Evolutionary conservation across 2,797 vertebrate species (phyloP).

Genomic region (Ctenopoma kingsleyae): DNA sequence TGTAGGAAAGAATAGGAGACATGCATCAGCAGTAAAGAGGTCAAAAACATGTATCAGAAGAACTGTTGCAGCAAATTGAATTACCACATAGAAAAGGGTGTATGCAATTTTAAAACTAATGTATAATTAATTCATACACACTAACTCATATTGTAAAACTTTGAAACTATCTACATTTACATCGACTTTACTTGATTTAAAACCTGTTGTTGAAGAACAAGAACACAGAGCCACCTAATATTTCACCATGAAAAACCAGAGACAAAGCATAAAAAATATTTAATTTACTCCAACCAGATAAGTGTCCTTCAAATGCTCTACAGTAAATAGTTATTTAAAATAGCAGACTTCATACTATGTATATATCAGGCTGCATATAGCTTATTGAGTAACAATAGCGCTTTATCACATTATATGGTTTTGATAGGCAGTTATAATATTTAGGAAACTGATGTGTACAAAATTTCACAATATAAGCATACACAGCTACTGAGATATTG

Average conservation of each 20-base stretch:
- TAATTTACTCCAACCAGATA: constrained; percentile 86
- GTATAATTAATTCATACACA: too few species aligned
- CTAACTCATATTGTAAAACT: too few species aligned
- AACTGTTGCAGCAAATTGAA: not conserved
- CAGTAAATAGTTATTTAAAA: constrained; percentile 67
- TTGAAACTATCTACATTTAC: too few species aligned
- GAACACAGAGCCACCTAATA: not conserved
- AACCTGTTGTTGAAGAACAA: not conserved
- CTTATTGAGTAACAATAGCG: constrained; percentile 59
- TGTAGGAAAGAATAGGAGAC: not conserved
- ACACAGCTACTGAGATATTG: constrained; percentile 44
- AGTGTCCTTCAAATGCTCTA: constrained; percentile 56
- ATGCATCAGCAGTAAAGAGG: not conserved
- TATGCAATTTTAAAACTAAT: too few species aligned
- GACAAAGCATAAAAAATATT: constrained; percentile 86
- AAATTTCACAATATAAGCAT: constrained; percentile 57
- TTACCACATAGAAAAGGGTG: too few species aligned
- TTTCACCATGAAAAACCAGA: constrained; percentile 62
- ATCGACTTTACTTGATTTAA: too few species aligned
- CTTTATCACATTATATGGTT: constrained; percentile 61
- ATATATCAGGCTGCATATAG: constrained; percentile 50
- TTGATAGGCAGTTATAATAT: constrained; percentile 55
- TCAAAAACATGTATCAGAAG: not conserved
- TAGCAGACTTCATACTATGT: constrained; percentile 47
- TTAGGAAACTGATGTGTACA: constrained; percentile 51